Conservation (phyloP, 2,797 vertebrate species). For the Dipus sagitta region DNA sequence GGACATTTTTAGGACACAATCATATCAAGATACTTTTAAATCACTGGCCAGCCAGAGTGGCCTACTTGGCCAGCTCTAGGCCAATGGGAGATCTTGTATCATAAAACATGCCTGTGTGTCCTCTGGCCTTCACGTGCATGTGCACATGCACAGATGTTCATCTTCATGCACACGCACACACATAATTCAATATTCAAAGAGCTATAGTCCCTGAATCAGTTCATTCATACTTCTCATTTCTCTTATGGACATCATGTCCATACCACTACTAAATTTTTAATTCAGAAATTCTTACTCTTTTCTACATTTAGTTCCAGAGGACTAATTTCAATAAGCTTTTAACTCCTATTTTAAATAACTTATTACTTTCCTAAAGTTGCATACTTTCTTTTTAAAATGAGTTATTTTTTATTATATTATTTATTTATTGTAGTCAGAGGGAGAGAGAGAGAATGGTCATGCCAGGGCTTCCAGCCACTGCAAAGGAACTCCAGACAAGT, state of each 20-base stretch:
- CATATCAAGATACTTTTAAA: background rate
- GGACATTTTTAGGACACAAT: background rate
- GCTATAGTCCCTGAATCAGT: background rate
- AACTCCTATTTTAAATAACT: background rate
- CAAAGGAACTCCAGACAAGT: too few species aligned
- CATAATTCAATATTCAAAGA: background rate
- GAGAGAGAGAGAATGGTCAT: too few species aligned
- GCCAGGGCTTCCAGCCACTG: too few species aligned
- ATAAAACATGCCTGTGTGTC: too few species aligned
- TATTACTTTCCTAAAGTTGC: constrained; percentile 1
- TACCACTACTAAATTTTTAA: background rate
- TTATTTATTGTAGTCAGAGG: too few species aligned
- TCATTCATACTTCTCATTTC: background rate
- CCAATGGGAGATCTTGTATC: too few species aligned
- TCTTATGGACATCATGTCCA: background rate
- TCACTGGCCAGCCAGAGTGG: too few species aligned
- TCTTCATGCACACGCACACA: too few species aligned
- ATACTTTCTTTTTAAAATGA: background rate
- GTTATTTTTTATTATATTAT: too few species aligned
- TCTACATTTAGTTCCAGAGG: background rate
- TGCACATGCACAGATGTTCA: too few species aligned
- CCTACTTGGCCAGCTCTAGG: too few species aligned
- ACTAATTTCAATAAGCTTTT: background rate
- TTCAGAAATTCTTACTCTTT: background rate
- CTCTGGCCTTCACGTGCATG: too few species aligned